These are phyloP conservation scores for Orycteropus afer DNA, from an alignment of 2,113 vertebrate genomes.

Conservation along the genomic window DNA sequence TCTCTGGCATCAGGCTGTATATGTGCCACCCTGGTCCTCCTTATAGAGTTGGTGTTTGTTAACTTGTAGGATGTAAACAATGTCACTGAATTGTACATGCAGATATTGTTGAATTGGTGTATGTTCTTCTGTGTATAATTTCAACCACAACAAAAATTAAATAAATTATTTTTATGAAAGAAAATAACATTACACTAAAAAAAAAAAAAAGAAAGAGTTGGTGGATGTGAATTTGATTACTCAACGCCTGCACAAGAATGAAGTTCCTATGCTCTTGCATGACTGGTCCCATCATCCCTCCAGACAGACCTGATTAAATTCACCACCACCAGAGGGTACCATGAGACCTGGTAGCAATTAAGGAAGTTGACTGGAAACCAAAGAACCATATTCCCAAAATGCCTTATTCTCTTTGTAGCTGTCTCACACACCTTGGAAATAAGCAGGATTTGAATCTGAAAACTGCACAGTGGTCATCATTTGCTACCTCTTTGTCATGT, in stretches of 20 bases:
- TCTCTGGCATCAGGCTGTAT: not conserved
- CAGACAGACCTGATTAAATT: not conserved
- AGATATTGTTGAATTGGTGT: not conserved
- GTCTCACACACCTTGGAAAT: not conserved
- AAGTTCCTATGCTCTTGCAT: not conserved
- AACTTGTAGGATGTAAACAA: not conserved
- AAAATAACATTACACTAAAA: not conserved
- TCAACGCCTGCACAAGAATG: not conserved
- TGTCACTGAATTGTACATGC: not conserved
- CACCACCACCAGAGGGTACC: slow-evolving; percentile 55
- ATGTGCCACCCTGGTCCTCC: not conserved
- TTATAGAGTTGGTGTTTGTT: not conserved
- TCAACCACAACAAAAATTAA: not conserved
- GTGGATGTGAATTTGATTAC: not conserved
- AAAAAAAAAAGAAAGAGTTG: not conserved
- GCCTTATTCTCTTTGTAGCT: not conserved
- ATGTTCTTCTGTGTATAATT: not conserved
- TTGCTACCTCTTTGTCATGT: not conserved
- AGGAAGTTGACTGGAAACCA: not conserved
- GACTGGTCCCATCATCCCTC: not conserved
- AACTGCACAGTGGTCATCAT: not conserved
- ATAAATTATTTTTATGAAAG: not conserved
- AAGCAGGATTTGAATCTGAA: not conserved
- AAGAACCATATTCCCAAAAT: not conserved
- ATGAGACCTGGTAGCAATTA: not conserved